These are phyloP conservation scores for Peromyscus leucopus DNA, from an alignment of 2,113 vertebrate species.

Conservation along the genomic window DNA sequence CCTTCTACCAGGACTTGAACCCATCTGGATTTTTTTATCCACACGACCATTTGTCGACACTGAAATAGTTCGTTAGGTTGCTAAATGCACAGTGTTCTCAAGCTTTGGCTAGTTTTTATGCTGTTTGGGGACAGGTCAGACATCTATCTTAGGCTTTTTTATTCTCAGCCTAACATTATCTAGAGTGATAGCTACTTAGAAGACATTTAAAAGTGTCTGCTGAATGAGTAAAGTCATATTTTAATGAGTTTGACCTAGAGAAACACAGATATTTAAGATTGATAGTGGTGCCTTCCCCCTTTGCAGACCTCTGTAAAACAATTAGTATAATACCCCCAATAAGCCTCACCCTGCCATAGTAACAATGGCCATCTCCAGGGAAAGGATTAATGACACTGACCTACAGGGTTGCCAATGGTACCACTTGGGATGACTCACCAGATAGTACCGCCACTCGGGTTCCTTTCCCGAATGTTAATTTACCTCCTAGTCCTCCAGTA, in stretches of 20 bases:
- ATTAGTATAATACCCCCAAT: not conserved
- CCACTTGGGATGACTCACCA: conserved; percentile 69
- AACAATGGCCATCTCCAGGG: not conserved
- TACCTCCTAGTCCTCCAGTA: conserved; percentile 42
- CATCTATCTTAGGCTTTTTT: conserved; percentile 51
- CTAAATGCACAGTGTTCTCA: conserved; percentile 42
- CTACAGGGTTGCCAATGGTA: not conserved
- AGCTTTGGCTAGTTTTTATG: conserved; percentile 47
- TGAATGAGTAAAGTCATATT: conserved; percentile 69
- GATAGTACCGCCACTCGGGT: conserved; percentile 56
- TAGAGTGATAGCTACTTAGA: conserved; percentile 40
- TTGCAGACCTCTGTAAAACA: conserved; percentile 21
- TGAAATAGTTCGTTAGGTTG: not conserved
- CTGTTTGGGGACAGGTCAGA: conserved; percentile 23
- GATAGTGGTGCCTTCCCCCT: conserved; percentile 12
- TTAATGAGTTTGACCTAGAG: conserved; percentile 66
- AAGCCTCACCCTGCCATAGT: not conserved
- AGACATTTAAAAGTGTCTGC: conserved; percentile 58
- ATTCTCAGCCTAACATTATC: conserved; percentile 1
- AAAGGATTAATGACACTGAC: not conserved
- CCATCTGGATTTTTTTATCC: not conserved
- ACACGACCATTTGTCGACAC: not conserved
- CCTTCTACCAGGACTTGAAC: not conserved
- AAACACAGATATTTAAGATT: conserved; percentile 62
- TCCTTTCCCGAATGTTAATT: conserved; percentile 72